Evolutionary conservation across 2,888 invertebrate genomes (phyloP).

Genomic region (Drosophila macrospina): DNA sequence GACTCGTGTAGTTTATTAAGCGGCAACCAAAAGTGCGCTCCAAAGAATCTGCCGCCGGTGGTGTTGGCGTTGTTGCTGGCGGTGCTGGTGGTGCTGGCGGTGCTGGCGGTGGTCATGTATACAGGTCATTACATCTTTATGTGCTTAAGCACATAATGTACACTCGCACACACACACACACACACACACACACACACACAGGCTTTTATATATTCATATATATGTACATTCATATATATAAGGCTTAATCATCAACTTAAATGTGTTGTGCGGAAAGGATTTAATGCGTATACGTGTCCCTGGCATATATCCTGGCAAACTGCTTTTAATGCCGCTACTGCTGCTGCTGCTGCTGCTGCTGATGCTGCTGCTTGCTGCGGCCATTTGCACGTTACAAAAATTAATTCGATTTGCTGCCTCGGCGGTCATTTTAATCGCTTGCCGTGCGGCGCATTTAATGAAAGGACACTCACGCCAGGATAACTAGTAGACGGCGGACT

Average conservation of each 20-base stretch:
- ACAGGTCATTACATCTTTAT: constrained; percentile 79
- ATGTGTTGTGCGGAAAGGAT: constrained; percentile 78
- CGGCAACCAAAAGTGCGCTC: constrained; percentile 48
- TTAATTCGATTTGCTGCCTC: constrained; percentile 83
- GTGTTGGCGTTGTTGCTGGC: constrained; percentile 8
- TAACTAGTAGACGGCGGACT: constrained; percentile 24
- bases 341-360: not conserved
- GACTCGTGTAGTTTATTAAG: constrained; percentile 68
- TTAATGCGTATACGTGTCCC: constrained; percentile 50
- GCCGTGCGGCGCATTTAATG: constrained; percentile 74
- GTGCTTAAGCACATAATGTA: constrained; percentile 74
- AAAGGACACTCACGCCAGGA: constrained; percentile 55
- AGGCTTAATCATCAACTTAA: constrained; percentile 81
- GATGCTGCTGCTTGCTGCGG: constrained; percentile 51
- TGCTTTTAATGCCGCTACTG: constrained; percentile 39
- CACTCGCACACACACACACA: constrained; percentile 16
- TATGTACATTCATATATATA: constrained; percentile 4
- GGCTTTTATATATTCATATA: not conserved
- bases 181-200: constrained; percentile 9
- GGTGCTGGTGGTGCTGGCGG: constrained; percentile 19
- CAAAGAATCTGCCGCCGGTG: constrained; percentile 40
- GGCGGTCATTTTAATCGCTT: constrained; percentile 82
- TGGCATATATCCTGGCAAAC: constrained; percentile 26
- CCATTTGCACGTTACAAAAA: constrained; percentile 83
- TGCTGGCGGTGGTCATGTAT: constrained; percentile 47